Evolutionary conservation across 2,797 vertebrate genomes (phyloP).

Genomic region (Neosilurus hyrtlii): DNA sequence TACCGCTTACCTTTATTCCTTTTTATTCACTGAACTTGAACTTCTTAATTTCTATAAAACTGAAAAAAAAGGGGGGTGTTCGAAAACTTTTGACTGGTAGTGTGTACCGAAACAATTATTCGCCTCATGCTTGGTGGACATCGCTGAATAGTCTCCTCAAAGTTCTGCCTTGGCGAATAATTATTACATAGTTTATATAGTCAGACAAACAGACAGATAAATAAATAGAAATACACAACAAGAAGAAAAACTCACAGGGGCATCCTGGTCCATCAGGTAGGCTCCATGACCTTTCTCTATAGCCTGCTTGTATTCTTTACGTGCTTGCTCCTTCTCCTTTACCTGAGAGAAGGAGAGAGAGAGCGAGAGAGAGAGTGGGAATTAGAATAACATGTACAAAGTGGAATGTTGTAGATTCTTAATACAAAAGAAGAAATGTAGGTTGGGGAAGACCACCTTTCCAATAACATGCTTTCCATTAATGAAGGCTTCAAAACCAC

Average conservation of each 20-base stretch:
- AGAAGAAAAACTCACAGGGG: constrained; percentile 69
- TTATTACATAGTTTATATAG: too few relatives aligned
- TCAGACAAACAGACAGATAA: too few relatives aligned
- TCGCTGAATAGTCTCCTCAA: too few relatives aligned
- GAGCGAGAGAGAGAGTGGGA: too few relatives aligned
- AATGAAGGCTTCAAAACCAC: constrained; percentile 90
- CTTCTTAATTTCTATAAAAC: too few relatives aligned
- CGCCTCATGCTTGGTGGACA: too few relatives aligned
- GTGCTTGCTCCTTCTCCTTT: constrained; percentile 83
- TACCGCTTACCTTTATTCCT: too few relatives aligned
- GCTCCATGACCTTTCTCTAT: constrained; percentile 80
- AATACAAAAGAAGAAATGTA: not conserved
- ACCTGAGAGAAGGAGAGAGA: constrained; percentile 67
- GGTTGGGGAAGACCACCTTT: constrained; percentile 69
- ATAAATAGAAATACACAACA: not conserved
- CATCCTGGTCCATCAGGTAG: constrained; percentile 89
- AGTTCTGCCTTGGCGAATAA: too few relatives aligned
- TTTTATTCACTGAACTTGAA: too few relatives aligned
- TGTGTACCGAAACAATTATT: too few relatives aligned
- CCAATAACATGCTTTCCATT: constrained; percentile 85
- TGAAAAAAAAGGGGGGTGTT: too few relatives aligned
- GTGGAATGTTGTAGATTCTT: not conserved
- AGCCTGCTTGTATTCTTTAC: constrained; percentile 77
- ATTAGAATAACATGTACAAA: constrained; percentile 10
- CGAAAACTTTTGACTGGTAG: too few relatives aligned